Conservation (phyloP, 2,113 vertebrate species). For the Hydrolagus affinis region DNA sequence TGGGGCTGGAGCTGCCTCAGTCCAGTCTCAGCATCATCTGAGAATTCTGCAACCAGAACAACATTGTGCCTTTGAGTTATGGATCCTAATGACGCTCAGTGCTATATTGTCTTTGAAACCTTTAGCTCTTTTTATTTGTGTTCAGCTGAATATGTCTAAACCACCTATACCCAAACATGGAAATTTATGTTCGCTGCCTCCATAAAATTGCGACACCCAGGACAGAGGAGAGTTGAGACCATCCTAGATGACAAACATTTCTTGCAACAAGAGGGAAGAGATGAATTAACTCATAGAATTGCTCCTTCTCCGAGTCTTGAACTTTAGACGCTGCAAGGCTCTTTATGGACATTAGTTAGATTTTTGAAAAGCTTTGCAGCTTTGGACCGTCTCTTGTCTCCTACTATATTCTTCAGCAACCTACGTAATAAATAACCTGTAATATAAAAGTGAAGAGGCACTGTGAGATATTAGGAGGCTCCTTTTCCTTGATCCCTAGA, state of each 20-base stretch:
- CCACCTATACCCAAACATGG: neutral
- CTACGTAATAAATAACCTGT: slow-evolving; percentile 20
- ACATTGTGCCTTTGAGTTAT: neutral
- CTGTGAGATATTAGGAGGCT: slow-evolving; percentile 22
- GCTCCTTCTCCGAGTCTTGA: neutral
- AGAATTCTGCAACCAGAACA: neutral
- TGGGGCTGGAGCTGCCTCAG: neutral
- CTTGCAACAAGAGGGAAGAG: neutral
- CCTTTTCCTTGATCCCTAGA: slow-evolving; percentile 15
- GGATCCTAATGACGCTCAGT: neutral
- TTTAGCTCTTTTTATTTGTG: neutral
- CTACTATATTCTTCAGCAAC: slow-evolving; percentile 14
- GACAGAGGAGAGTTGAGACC: neutral
- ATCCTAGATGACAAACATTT: slow-evolving; percentile 1
- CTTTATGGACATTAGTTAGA: neutral
- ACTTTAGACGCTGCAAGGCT: neutral
- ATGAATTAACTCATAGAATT: neutral
- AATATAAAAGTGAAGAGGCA: slow-evolving; percentile 31
- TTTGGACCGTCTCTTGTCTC: neutral
- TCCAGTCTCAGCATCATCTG: neutral
- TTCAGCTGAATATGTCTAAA: slow-evolving; percentile 6
- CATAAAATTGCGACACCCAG: neutral
- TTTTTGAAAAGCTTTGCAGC: neutral
- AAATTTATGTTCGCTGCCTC: neutral
- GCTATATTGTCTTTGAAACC: neutral